Base-by-base conservation (phyloP, 2,113 vertebrate species). In the Cranoglanis bouderius region DNA sequence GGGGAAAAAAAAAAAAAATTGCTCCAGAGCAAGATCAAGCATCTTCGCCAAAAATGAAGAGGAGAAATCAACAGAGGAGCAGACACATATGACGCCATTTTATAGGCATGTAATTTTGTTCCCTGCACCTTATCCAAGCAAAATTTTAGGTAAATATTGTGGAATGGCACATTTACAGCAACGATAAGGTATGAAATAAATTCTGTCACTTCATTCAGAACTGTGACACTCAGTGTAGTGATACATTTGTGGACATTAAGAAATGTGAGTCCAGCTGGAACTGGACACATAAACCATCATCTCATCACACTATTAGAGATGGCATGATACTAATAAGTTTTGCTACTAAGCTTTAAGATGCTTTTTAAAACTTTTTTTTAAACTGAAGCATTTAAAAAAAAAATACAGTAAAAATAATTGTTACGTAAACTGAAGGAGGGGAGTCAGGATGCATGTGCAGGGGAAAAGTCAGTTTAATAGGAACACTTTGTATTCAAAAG, bases 131-230 rank as follows among this genome's bases (percentile, higher is more conserved):
- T 29, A 78, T 78, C 43, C 43, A 78, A 78, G 75, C 5, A 49
- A 78, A n/a, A 26, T 78, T 78, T 51, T 78, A 29, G 13, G 43
- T 78, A 78, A 78, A 78, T 78, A 78, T 14, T 53, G 77, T 53
- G 77, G 49, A 53, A 32, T 19, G 49, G 49, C 77, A n/a, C 49
- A 53, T 32, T 81, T 55, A 51, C 29, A 81, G 49, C 46, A 26
- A 77, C 4, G 14, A 49, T 80, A 26, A 51, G 2, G 46, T 80
- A n/a, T 53, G 77, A 29, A 51, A 1, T 32, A 80, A 32, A 80
- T n/a, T 49, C 43, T 6, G 26, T 29, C n/a, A 18, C 32, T 80
- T 80, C 2, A 51, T 80, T 51, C 46, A 32, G 77, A 19, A 51
- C 43, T 78, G 43, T n/a, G 75, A 78, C 75, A 29, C 26, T 46